phyloP scores from a whole-genome alignment of 1,140 invertebrate species.

The Drosophila tropicalis region DNA sequence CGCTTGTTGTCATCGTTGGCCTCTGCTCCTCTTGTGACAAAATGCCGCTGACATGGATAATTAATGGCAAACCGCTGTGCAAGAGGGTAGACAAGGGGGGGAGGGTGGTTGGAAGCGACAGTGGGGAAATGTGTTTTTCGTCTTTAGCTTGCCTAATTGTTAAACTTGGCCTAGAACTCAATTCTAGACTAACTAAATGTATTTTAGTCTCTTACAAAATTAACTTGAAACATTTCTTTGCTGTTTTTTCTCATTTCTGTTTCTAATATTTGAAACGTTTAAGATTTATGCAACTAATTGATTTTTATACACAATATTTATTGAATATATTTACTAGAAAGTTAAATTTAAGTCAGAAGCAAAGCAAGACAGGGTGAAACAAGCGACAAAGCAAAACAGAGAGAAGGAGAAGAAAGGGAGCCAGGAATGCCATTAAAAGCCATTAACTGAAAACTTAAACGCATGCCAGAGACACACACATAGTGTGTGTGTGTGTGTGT shows the following conservation, averaged over 20 bases:
- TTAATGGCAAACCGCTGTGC: constrained; percentile 64
- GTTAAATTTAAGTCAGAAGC: neutral
- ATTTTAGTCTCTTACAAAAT: neutral
- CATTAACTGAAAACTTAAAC: constrained; percentile 81
- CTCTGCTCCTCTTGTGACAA: constrained; percentile 67
- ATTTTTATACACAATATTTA: constrained; percentile 64
- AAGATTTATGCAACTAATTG: constrained; percentile 64
- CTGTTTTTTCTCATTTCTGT: too few relatives aligned
- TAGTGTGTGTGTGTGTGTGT: neutral
- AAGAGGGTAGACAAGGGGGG: constrained; percentile 14
- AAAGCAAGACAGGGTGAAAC: constrained; percentile 21
- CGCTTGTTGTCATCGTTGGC: constrained; percentile 30
- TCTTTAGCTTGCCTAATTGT: constrained; percentile 59
- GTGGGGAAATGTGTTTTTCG: constrained; percentile 29
- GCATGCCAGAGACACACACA: constrained; percentile 70
- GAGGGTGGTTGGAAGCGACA: too few relatives aligned
- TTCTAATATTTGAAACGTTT: too few relatives aligned
- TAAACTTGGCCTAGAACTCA: constrained; percentile 28
- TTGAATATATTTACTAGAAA: constrained; percentile 63
- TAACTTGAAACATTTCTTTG: too few relatives aligned
- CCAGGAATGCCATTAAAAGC: constrained; percentile 72
- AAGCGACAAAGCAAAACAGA: constrained; percentile 31
- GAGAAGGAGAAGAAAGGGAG: constrained; percentile 20
- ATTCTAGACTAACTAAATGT: neutral
- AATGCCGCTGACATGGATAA: constrained; percentile 81